phyloP scores from a whole-genome alignment of 30 jellyfish, hydroid and myxozoan species.

The Haliclystus octoradiatus region DNA sequence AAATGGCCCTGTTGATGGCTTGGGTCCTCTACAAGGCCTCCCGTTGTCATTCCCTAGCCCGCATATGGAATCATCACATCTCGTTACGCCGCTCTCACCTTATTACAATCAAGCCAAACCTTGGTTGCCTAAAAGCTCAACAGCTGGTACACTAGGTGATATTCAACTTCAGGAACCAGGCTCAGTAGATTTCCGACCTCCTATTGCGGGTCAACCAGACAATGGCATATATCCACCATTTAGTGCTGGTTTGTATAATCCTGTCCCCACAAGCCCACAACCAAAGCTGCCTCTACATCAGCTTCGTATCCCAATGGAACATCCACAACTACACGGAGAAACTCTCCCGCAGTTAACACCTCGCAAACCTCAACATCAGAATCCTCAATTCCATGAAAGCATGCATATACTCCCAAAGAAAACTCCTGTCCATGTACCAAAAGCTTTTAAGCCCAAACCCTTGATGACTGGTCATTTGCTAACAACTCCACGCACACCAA shows the following conservation, averaged over 20 bases:
- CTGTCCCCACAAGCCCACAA: conserved; percentile 13
- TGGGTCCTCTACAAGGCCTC: neutral
- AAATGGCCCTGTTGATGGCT: neutral
- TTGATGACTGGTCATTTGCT: neutral
- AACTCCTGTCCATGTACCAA: neutral
- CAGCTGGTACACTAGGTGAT: conserved; percentile 55
- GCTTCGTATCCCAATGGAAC: neutral
- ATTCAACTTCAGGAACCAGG: conserved; percentile 53
- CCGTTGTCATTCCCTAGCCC: neutral
- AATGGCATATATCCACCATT: neutral
- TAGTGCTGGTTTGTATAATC: no score
- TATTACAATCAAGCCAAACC: neutral
- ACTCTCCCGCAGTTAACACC: conserved; percentile 1
- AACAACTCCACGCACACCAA: neutral
- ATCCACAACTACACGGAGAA: conserved; percentile 5
- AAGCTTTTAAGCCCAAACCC: neutral
- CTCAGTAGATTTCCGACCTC: conserved; percentile 47
- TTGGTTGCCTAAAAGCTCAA: conserved; percentile 8
- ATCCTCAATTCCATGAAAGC: no score
- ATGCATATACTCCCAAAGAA: neutral
- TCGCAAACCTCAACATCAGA: conserved; percentile 21
- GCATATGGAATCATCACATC: neutral
- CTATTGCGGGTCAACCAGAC: neutral
- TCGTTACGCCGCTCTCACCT: conserved; percentile 6
- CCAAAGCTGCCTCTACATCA: neutral